These are phyloP conservation scores for Zonotrichia leucophrys DNA, from an alignment of 2,113 vertebrate species.

Conservation along the genomic window DNA sequence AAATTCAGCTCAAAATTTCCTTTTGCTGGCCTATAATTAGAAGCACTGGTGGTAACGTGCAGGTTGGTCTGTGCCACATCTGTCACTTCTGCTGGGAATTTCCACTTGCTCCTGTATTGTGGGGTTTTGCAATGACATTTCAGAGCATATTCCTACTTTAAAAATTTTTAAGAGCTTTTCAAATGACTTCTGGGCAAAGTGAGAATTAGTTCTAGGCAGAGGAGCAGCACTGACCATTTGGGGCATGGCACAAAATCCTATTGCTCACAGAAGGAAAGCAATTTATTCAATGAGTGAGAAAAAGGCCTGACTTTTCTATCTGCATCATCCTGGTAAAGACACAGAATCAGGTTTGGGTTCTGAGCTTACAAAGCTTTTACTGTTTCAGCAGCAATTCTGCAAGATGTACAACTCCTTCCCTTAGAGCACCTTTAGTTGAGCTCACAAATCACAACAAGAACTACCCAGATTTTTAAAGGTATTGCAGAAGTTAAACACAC, in stretches of 20 bases:
- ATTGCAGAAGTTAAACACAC: background rate
- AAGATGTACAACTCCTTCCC: background rate
- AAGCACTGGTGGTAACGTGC: background rate
- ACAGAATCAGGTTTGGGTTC: background rate
- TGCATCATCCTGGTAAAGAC: background rate
- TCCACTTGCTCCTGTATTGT: background rate
- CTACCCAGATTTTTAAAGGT: background rate
- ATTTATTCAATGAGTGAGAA: background rate
- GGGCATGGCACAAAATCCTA: background rate
- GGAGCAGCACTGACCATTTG: background rate
- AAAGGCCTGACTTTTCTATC: background rate
- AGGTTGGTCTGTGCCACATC: background rate
- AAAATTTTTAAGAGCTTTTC: background rate
- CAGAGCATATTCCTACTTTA: background rate
- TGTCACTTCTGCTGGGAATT: background rate
- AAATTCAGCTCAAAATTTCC: background rate
- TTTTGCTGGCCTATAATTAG: background rate
- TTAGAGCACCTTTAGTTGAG: background rate
- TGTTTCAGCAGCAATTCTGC: background rate
- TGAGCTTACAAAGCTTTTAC: background rate
- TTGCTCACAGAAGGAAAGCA: background rate
- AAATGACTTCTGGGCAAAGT: background rate
- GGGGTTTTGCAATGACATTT: background rate
- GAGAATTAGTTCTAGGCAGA: background rate
- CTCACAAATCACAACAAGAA: background rate